phyloP scores from a whole-genome alignment of 1,140 invertebrate genomes.

The Microplitis demolitor region DNA sequence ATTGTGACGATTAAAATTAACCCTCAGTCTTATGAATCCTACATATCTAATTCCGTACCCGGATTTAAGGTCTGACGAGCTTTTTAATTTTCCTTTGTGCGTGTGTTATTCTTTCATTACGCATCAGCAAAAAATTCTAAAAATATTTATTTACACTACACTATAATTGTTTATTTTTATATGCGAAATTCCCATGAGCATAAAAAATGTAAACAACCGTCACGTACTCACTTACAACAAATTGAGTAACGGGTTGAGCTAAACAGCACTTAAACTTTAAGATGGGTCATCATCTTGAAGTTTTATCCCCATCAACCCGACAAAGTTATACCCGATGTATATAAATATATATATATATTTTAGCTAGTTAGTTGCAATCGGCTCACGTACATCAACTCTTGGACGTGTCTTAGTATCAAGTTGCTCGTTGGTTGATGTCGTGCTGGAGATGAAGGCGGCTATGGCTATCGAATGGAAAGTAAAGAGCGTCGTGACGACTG shows the following conservation, averaged over 20 bases:
- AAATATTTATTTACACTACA: background rate
- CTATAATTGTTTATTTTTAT: too few relatives aligned
- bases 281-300: background rate
- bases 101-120: background rate
- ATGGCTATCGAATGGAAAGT: conserved; percentile 37
- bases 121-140: background rate
- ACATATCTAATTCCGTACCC: conserved; percentile 45
- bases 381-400: conserved; percentile 3
- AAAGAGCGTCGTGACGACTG: conserved; percentile 19
- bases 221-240: background rate
- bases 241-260: background rate
- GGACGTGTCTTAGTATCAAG: background rate
- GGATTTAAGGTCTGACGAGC: conserved; percentile 50
- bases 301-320: conserved; percentile 7
- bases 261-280: background rate
- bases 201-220: background rate
- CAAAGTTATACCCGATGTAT: too few relatives aligned
- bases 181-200: background rate
- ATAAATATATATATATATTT: conserved; percentile 31
- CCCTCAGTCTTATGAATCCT: background rate
- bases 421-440: background rate
- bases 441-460: background rate
- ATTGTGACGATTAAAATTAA: background rate
- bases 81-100: background rate
- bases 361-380: conserved; percentile 6